Percentiles rank a stretch among this genome's conserved stretches.
phyloP scores from a whole-genome alignment of 2,113 vertebrate genomes.

The Aphelocoma coerulescens region DNA sequence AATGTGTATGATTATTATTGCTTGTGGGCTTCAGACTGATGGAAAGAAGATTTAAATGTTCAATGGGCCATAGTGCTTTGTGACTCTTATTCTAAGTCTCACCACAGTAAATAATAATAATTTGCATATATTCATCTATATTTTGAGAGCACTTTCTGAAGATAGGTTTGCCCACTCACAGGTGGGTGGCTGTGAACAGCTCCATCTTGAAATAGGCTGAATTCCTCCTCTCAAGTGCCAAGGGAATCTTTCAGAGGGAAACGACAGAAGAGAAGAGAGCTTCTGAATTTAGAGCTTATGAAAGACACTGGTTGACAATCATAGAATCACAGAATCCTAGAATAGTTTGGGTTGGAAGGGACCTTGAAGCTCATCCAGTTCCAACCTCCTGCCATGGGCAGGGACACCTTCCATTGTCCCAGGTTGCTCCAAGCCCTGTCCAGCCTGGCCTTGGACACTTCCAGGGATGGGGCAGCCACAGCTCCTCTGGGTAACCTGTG shows the following conservation, averaged over 20 bases:
- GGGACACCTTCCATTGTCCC: not conserved
- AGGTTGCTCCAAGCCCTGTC: accelerated
- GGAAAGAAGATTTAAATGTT: not conserved
- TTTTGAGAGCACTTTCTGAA: not conserved
- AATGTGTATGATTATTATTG: not conserved
- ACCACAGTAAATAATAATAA: not conserved
- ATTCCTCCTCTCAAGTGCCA: not conserved
- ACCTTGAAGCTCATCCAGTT: not conserved
- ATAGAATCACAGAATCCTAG: not conserved
- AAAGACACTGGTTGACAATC: not conserved
- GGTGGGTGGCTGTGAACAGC: not conserved
- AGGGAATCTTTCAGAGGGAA: not conserved
- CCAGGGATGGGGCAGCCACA: not conserved
- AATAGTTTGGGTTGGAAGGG: not conserved
- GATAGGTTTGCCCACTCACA: not conserved
- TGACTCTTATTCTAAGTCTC: not conserved
- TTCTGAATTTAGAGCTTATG: not conserved
- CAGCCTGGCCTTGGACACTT: accelerated
- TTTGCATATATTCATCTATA: not conserved
- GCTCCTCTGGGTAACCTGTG: not conserved
- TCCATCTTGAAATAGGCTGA: not conserved
- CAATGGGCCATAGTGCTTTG: not conserved
- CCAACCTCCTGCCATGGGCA: not conserved
- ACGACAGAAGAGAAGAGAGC: not conserved
- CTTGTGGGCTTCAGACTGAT: not conserved